A percentile compares a stretch with the other conserved stretches of the same genome.
phyloP scores from a whole-genome alignment of 2,113 vertebrate genomes.

The Rhadina sibilatrix region DNA sequence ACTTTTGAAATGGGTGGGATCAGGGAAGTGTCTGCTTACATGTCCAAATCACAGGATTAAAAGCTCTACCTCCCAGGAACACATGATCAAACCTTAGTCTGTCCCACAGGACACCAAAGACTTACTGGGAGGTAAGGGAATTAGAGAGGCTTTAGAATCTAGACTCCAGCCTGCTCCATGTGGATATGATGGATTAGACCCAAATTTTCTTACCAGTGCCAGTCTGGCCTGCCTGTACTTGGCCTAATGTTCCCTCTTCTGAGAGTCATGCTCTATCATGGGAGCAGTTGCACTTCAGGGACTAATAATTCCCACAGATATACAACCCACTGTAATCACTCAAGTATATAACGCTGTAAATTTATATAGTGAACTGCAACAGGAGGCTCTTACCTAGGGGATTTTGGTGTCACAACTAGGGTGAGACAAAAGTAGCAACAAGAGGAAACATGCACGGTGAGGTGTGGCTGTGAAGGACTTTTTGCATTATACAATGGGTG shows the following conservation, averaged over 20 bases:
- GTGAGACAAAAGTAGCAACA: not conserved
- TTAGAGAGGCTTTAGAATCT: conserved; percentile 23
- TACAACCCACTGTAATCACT: not conserved
- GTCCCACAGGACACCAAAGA: not conserved
- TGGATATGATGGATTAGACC: not conserved
- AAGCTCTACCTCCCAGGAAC: conserved; percentile 3
- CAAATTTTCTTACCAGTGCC: not conserved
- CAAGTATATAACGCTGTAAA: not conserved
- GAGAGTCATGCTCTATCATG: not conserved
- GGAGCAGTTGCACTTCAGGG: not conserved
- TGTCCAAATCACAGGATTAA: not conserved
- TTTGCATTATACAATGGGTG: not conserved
- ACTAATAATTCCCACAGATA: not conserved
- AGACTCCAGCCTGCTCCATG: not conserved
- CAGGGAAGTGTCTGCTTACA: not conserved
- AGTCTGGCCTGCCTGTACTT: not conserved
- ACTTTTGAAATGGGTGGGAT: not conserved
- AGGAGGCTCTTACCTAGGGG: not conserved
- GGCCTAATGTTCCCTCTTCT: not conserved
- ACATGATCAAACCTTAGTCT: not conserved
- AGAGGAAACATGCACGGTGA: not conserved
- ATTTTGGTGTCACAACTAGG: not conserved
- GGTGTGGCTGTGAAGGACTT: not conserved
- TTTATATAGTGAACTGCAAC: not conserved
- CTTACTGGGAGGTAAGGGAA: not conserved